A percentile compares a stretch with the other conserved stretches of the same genome.
These are phyloP conservation scores for Netelia virgata DNA, from an alignment of 2,888 invertebrate genomes.

Conservation along the genomic window DNA sequence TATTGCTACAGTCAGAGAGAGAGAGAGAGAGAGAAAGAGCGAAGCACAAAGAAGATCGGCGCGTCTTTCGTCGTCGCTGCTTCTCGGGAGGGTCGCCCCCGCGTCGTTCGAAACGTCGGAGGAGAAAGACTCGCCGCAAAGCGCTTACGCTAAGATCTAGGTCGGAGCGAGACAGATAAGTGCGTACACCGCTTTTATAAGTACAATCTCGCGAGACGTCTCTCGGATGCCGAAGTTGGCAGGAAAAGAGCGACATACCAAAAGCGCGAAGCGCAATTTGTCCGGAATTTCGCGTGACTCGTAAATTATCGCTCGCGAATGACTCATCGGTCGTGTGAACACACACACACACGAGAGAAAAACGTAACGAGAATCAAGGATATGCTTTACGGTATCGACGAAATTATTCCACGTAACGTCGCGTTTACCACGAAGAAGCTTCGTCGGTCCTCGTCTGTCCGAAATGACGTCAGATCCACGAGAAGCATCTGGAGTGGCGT, in stretches of 20 bases:
- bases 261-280: conserved; percentile 18
- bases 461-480: conserved; percentile 42
- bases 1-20: conserved; percentile 28
- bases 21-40: conserved; percentile 35
- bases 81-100: conserved; percentile 59
- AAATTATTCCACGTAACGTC: too few species aligned
- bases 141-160: conserved; percentile 60
- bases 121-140: conserved; percentile 51
- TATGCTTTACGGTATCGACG: too few species aligned
- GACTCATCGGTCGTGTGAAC: not conserved
- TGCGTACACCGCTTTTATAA: conserved; percentile 16
- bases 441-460: not conserved
- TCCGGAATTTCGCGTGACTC: conserved; percentile 12
- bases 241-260: conserved; percentile 21
- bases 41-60: conserved; percentile 57
- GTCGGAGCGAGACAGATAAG: conserved; percentile 56
- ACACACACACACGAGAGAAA: too few species aligned
- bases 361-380: too few species aligned
- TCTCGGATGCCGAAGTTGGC: conserved; percentile 5
- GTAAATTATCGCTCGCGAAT: not conserved
- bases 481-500: conserved; percentile 47
- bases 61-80: conserved; percentile 46
- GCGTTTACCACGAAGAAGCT: too few species aligned
- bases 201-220: not conserved
- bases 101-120: conserved; percentile 19